A percentile compares a stretch with the other conserved stretches of the same genome.
Conservation (phyloP, 2,797 vertebrate genomes). For the Podargus strigoides region DNA sequence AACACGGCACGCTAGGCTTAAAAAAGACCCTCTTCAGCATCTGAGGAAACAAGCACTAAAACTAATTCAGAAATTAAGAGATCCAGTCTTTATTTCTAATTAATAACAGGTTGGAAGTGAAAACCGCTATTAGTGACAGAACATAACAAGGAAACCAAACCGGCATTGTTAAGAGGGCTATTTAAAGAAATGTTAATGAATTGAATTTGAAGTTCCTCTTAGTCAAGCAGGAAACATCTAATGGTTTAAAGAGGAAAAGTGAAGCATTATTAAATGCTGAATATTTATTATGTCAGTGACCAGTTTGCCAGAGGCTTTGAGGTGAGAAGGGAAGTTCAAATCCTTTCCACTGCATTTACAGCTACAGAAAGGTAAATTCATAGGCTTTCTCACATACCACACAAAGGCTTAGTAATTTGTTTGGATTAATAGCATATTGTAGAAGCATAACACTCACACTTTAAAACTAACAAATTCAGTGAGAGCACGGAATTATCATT, state of each 20-base stretch:
- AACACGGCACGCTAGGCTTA: conserved; percentile 11
- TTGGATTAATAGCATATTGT: conserved; percentile 63
- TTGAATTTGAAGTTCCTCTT: conserved; percentile 67
- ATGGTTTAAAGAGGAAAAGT: conserved; percentile 70
- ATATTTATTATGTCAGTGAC: conserved; percentile 77
- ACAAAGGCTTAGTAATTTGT: conserved; percentile 62
- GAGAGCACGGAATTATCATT: conserved; percentile 66
- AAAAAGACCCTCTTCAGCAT: conserved; percentile 27
- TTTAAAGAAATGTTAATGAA: conserved; percentile 78
- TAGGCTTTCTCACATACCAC: conserved; percentile 30
- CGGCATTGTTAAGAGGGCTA: conserved; percentile 64
- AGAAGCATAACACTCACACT: conserved; percentile 61
- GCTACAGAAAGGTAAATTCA: conserved; percentile 58
- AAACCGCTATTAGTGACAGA: conserved; percentile 65
- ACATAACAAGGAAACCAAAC: conserved; percentile 63
- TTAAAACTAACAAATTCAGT: conserved; percentile 66
- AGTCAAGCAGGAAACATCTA: conserved; percentile 73
- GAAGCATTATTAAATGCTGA: conserved; percentile 75
- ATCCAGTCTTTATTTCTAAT: conserved; percentile 70
- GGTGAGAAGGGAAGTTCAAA: conserved; percentile 69
- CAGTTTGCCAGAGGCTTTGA: conserved; percentile 72
- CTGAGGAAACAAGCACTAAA: conserved; percentile 34
- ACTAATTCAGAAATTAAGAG: conserved; percentile 56
- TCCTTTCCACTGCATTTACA: conserved; percentile 60
- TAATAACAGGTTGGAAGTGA: conserved; percentile 76